Base-by-base conservation (phyloP, 2,797 vertebrate species). In the Poecilia wingei region DNA sequence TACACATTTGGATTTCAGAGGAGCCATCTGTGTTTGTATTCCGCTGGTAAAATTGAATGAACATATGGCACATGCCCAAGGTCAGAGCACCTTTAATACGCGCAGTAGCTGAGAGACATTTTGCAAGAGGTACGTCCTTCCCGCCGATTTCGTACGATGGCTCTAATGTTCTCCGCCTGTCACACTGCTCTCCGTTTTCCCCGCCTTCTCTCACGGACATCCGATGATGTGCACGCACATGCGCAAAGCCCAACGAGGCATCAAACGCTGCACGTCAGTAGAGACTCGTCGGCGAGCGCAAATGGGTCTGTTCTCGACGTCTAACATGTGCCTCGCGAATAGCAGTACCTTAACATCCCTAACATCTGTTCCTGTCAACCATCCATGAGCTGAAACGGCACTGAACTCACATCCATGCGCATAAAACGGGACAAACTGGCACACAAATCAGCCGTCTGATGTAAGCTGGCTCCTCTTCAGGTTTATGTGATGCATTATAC, bases 361-460 rank as follows among this genome's bases (percentile, higher is more conserved):
- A 86, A 86, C 92, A 93, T 93, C 92, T 93, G 92, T 90, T 91
- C 78, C 20, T 33, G 80, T 87, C 89, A 92, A 81, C 90, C 92
- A 91, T 88, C 90, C 84, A 81, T 91, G 87, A 91, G 79, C 79
- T 82, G 85, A 82, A 87, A 79, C 5, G 12, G 77, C 76, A 74
- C 12, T 6, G 80, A 87, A 72, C n/a, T 45, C 53, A 74, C 77
- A 82, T 82, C 82, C 84, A 77, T 66, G 39, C 36, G 55, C 77
- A 80, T 82, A 81, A 90, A 92, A 86, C 8, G 45, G 73, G 72
- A 79, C 78, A 79, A 84, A 86, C 51, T 75, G 82, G 89, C 85
- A 90, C 83, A 91, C 84, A 90, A 91, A 91, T 88, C 84, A 88
- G 81, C 31, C 1, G 57, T 77, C 82, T 86, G 86, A 83, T 89